phyloP scores from a whole-genome alignment of 1,140 invertebrate species.

The Sipha flava region DNA sequence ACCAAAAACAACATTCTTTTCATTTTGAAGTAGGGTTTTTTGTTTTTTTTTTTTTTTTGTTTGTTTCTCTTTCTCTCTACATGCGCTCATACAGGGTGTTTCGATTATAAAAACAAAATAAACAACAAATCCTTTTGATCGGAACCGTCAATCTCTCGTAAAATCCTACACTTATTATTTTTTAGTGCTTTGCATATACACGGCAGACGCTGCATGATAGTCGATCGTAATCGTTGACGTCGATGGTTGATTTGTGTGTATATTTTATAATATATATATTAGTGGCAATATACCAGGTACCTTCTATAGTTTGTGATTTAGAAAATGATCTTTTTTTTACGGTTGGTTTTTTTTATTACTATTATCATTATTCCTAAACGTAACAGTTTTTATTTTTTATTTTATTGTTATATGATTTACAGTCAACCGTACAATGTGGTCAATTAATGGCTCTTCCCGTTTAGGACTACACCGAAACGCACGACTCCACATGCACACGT shows the following conservation, averaged over 20 bases:
- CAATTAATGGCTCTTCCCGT: slow-evolving; percentile 31
- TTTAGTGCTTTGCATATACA: too few relatives aligned
- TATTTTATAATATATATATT: too few relatives aligned
- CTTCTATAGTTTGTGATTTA: not conserved
- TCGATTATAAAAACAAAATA: not conserved
- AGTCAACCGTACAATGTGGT: slow-evolving; percentile 18
- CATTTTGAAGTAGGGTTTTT: not conserved
- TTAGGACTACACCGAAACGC: slow-evolving; percentile 19
- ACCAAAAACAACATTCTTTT: slow-evolving; percentile 17
- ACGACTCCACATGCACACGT: slow-evolving; percentile 8
- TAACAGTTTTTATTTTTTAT: not conserved
- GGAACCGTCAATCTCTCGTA: not conserved
- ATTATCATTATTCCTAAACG: not conserved
- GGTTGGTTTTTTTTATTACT: not conserved
- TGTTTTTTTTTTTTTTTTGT: not conserved
- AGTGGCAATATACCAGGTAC: too few relatives aligned
- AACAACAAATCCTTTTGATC: slow-evolving; percentile 19
- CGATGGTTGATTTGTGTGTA: not conserved
- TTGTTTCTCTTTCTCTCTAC: not conserved
- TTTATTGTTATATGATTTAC: slow-evolving; percentile 15
- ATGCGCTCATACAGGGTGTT: not conserved
- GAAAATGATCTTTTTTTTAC: not conserved
- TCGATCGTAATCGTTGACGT: not conserved
- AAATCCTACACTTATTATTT: too few relatives aligned
- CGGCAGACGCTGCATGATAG: too few relatives aligned